These are phyloP conservation scores for Pseudochromis fuscus DNA, from an alignment of 2,797 vertebrate species.

Conservation along the genomic window DNA sequence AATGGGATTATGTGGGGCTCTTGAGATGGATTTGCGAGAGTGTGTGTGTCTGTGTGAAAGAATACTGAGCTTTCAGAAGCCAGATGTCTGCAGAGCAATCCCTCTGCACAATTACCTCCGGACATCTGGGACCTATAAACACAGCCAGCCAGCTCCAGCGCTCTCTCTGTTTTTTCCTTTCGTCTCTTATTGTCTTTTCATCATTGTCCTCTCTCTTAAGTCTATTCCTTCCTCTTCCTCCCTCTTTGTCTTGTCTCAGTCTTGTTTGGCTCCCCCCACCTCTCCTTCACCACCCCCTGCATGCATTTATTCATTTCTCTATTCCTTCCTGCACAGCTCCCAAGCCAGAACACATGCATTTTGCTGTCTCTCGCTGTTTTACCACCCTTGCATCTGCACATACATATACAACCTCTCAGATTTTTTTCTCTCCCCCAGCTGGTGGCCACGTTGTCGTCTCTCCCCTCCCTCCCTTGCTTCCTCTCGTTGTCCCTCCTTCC, in stretches of 20 bases:
- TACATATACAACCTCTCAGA: slow-evolving; percentile 5
- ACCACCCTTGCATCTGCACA: slow-evolving; percentile 27
- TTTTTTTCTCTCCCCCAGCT: slow-evolving; percentile 30
- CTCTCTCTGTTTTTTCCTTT: slow-evolving; percentile 44
- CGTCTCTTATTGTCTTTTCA: slow-evolving; percentile 59
- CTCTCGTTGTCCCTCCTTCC: slow-evolving; percentile 6
- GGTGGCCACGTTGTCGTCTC: slow-evolving; percentile 23
- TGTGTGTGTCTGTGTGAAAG: slow-evolving; percentile 45
- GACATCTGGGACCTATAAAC: slow-evolving; percentile 83
- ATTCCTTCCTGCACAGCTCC: background rate
- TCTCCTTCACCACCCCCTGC: slow-evolving; percentile 6
- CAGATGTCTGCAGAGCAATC: slow-evolving; percentile 80
- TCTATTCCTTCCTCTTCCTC: slow-evolving; percentile 42
- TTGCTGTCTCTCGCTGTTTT: slow-evolving; percentile 2
- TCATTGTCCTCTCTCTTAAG: slow-evolving; percentile 54
- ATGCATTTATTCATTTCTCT: slow-evolving; percentile 29
- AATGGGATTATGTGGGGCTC: slow-evolving; percentile 65
- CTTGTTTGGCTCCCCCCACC: background rate
- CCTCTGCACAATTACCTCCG: slow-evolving; percentile 79
- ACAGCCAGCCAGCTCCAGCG: slow-evolving; percentile 48
- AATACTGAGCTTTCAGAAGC: slow-evolving; percentile 68
- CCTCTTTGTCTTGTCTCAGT: slow-evolving; percentile 20
- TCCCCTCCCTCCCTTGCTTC: background rate
- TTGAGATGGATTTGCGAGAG: slow-evolving; percentile 63
- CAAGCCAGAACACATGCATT: slow-evolving; percentile 29